These are phyloP conservation scores for Drosophila sordidula DNA, from an alignment of 2,888 invertebrate species.

Conservation along the genomic window DNA sequence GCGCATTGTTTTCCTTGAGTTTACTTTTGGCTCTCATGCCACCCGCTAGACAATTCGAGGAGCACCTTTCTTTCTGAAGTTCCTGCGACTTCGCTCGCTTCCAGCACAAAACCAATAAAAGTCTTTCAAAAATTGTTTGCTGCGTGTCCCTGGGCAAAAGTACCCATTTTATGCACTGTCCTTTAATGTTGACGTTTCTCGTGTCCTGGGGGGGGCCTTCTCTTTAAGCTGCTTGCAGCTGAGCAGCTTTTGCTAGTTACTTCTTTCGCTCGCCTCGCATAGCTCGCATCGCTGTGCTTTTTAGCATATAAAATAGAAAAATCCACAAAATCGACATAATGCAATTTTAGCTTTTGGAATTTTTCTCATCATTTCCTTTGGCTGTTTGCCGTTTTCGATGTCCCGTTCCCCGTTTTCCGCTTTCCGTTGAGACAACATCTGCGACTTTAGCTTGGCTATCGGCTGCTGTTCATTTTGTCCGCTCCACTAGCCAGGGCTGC, in stretches of 20 bases:
- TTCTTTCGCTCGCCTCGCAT: slow-evolving; percentile 14
- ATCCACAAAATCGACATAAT: slow-evolving; percentile 75
- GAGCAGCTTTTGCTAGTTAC: slow-evolving; percentile 41
- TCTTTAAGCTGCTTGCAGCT: slow-evolving; percentile 59
- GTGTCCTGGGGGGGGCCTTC: slow-evolving; percentile 36
- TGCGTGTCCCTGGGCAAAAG: slow-evolving; percentile 25
- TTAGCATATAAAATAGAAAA: slow-evolving; percentile 48
- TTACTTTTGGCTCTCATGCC: background rate
- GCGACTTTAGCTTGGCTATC: slow-evolving; percentile 10
- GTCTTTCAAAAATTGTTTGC: slow-evolving; percentile 35
- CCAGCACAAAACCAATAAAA: slow-evolving; percentile 68
- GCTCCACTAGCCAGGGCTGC: slow-evolving; percentile 13
- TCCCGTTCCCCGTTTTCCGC: background rate
- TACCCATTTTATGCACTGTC: slow-evolving; percentile 39
- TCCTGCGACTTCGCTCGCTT: slow-evolving; percentile 9
- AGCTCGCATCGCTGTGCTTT: slow-evolving; percentile 5
- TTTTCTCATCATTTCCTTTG: slow-evolving; percentile 51
- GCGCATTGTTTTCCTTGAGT: background rate
- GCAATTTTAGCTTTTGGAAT: slow-evolving; percentile 67
- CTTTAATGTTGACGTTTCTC: slow-evolving; percentile 55
- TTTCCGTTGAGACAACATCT: slow-evolving; percentile 3
- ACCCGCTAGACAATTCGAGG: slow-evolving; percentile 4
- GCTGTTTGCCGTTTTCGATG: slow-evolving; percentile 11
- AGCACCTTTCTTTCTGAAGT: slow-evolving; percentile 39
- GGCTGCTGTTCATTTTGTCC: slow-evolving; percentile 44